Conservation (phyloP, 2,113 vertebrate genomes). For the Dipodomys stephensi region DNA sequence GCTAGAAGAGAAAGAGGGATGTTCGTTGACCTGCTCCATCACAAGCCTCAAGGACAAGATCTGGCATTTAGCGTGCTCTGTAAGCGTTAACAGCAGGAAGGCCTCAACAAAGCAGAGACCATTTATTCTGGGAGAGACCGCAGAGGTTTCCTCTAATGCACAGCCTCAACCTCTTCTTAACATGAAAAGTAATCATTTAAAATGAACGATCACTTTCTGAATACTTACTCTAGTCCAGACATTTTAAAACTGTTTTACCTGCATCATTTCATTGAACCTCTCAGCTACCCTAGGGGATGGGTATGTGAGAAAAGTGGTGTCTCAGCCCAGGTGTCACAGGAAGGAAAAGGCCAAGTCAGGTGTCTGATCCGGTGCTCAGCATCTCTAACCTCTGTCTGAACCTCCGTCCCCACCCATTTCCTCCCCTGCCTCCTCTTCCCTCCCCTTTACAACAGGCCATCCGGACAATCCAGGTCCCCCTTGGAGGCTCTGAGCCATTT, state of each 20-base stretch:
- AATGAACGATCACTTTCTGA: not conserved
- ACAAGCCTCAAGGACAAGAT: not conserved
- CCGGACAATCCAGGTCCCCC: not conserved
- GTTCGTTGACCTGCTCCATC: not conserved
- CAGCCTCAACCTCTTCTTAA: not conserved
- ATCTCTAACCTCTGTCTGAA: not conserved
- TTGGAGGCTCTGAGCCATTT: not conserved
- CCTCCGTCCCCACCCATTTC: not conserved
- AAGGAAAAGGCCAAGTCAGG: not conserved
- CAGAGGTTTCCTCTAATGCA: not conserved
- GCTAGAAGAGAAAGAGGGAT: constrained; percentile 84
- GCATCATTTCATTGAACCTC: not conserved
- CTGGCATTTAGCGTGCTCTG: not conserved
- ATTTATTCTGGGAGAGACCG: fast-evolving
- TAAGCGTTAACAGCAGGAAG: not conserved
- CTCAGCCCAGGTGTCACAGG: not conserved
- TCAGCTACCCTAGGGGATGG: fast-evolving
- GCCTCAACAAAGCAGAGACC: not conserved
- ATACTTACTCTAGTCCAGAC: not conserved
- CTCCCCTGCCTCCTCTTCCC: not conserved
- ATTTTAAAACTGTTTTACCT: not conserved
- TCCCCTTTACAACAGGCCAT: not conserved
- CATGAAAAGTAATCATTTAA: not conserved
- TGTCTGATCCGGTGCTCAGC: not conserved
- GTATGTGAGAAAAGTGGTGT: no score